Percentiles rank a stretch among this genome's conserved stretches.
phyloP scores from a whole-genome alignment of 2,888 invertebrate genomes.

The Aphodius sticticus region DNA sequence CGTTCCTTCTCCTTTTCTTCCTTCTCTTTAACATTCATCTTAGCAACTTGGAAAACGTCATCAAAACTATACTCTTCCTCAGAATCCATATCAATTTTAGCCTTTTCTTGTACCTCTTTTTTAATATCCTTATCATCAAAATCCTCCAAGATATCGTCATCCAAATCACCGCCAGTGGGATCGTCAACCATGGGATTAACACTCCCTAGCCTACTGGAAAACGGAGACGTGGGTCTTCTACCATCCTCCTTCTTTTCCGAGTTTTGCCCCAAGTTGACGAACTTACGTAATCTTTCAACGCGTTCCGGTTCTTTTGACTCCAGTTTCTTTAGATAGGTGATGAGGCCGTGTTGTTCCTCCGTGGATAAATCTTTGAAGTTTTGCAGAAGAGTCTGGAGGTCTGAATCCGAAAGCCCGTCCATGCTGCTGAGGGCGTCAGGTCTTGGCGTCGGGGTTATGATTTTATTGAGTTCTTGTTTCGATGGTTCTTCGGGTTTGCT shows the following conservation, averaged over 20 bases:
- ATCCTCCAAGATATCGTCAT: slow-evolving; percentile 47
- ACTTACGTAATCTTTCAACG: slow-evolving; percentile 80
- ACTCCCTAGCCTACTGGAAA: slow-evolving; percentile 60
- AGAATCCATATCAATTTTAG: slow-evolving; percentile 62
- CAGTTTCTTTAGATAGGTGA: slow-evolving; percentile 81
- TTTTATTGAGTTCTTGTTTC: slow-evolving; percentile 29
- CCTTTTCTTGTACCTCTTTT: slow-evolving; percentile 10
- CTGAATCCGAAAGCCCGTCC: slow-evolving; percentile 81
- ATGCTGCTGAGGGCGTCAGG: slow-evolving; percentile 56
- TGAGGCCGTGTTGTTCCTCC: slow-evolving; percentile 84
- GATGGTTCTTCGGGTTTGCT: slow-evolving; percentile 44
- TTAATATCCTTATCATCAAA: slow-evolving; percentile 33
- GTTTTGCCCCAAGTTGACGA: slow-evolving; percentile 69
- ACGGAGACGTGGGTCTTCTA: slow-evolving; percentile 58
- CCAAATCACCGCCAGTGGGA: slow-evolving; percentile 43
- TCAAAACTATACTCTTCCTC: slow-evolving; percentile 85
- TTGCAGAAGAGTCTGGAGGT: slow-evolving; percentile 79
- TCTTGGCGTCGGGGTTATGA: slow-evolving; percentile 31
- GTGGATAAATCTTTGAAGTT: slow-evolving; percentile 82
- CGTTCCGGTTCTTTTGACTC: slow-evolving; percentile 79
- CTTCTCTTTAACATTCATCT: slow-evolving; percentile 74
- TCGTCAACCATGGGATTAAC: slow-evolving; percentile 58
- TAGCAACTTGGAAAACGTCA: slow-evolving; percentile 81
- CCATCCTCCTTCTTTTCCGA: slow-evolving; percentile 25
- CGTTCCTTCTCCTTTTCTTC: slow-evolving; percentile 62